Evolutionary conservation across 1,140 invertebrate species (phyloP).

Genomic region (Semibalanus balanoides): DNA sequence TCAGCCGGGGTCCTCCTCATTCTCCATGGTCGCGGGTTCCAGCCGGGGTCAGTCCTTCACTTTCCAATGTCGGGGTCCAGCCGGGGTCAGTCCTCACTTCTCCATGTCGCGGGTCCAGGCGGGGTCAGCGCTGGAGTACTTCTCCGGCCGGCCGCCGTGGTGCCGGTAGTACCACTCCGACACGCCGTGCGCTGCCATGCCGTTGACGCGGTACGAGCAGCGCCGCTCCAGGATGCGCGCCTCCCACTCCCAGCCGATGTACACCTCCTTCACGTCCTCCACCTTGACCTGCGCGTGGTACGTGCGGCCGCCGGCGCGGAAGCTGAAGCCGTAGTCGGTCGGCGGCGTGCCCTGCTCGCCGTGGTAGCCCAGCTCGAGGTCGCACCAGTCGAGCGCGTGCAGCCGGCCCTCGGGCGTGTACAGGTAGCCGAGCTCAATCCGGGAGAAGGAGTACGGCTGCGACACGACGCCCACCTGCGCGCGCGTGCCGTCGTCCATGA

Average conservation of each 20-base stretch:
- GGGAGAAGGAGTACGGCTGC: constrained; percentile 44
- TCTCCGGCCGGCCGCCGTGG: constrained; percentile 30
- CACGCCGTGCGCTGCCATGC: constrained; percentile 44
- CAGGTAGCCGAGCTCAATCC: constrained; percentile 47
- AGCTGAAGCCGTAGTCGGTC: constrained; percentile 35
- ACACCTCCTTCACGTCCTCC: constrained; percentile 43
- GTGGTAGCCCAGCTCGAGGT: constrained; percentile 48
- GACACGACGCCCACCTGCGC: constrained; percentile 47
- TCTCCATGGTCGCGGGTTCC: too few relatives aligned
- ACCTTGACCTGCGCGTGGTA: constrained; percentile 38
- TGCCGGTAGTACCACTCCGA: constrained; percentile 53
- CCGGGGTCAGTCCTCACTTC: too few relatives aligned
- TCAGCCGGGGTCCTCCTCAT: too few relatives aligned
- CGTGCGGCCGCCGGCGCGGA: constrained; percentile 14
- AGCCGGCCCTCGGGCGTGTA: constrained; percentile 37
- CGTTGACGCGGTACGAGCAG: constrained; percentile 36
- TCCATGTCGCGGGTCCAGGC: constrained; percentile 27
- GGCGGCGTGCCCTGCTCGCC: constrained; percentile 49
- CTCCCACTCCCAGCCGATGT: constrained; percentile 49
- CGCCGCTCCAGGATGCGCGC: constrained; percentile 47
- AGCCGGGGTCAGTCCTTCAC: too few relatives aligned
- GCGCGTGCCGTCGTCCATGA: constrained; percentile 42
- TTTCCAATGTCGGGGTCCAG: too few relatives aligned
- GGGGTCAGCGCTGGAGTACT: constrained; percentile 31
- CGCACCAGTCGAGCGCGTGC: constrained; percentile 22